Evolutionary conservation across 2,888 invertebrate species (phyloP), one percentile per base, ranked within the genome.

Genomic region (Eumerus sabulonum): DNA sequence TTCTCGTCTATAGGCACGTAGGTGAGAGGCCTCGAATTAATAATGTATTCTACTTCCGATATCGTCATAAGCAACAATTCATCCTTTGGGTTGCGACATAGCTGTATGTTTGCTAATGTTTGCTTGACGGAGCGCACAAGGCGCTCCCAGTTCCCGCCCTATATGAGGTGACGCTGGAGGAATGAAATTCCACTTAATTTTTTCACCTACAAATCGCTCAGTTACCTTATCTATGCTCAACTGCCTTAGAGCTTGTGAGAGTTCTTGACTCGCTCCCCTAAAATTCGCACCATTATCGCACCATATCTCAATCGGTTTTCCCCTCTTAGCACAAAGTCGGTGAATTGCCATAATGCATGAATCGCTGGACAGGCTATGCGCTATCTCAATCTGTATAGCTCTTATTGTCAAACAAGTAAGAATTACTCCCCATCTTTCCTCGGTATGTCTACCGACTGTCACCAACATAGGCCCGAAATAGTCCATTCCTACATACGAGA

Each of bases 181-280:
- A 1, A 42, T 67, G 40, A 67, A 67, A 12, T 50, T 67, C 57
- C 67, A 68, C 11, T 45, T 17, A 11, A 47, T 47, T 17, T 11
- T 2, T 17, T 36, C 11, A 9, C 11, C 7, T 36, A 36, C 5
- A 36, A 5, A 36, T 36, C 11, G 7, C 36, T 36, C 36, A 9
- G 16, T 13, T 9, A 47, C n/a, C n/a, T n/a, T n/a, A n/a, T n/a
- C n/a, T n/a, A n/a, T n/a, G n/a, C n/a, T n/a, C n/a, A n/a, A n/a
- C n/a, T n/a, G n/a, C n/a, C n/a, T n/a, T n/a, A n/a, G n/a, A n/a
- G n/a, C n/a, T n/a, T n/a, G n/a, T n/a, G n/a, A n/a, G n/a, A n/a
- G n/a, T n/a, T n/a, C n/a, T n/a, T n/a, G n/a, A n/a, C n/a, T n/a
- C n/a, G n/a, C n/a, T n/a, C n/a, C n/a, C n/a, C n/a, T n/a, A n/a